A percentile compares a stretch with the other conserved stretches of the same genome.
Evolutionary conservation across 2,113 vertebrate genomes (phyloP).

Genomic region (Zosterops pallidus): DNA sequence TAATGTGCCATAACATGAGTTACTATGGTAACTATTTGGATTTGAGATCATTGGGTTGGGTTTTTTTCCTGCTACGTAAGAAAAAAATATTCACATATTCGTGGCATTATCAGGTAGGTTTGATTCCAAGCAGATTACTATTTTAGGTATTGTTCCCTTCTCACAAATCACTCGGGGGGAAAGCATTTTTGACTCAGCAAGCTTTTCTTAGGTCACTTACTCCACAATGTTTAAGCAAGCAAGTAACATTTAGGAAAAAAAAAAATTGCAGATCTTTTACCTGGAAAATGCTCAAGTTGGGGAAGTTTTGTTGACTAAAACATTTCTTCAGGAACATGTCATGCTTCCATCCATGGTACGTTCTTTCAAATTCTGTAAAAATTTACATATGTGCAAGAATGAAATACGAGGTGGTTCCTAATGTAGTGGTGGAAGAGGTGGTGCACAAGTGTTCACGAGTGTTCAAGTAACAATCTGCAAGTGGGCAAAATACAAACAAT

Average conservation of each 20-base stretch:
- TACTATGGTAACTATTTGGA: conserved; percentile 38
- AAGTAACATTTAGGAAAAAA: neutral
- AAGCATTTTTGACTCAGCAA: neutral
- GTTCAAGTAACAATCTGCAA: neutral
- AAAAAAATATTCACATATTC: neutral
- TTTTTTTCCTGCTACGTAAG: accelerated
- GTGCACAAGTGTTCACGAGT: neutral
- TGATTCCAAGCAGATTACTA: neutral
- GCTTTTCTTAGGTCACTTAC: neutral
- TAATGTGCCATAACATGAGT: conserved; percentile 2
- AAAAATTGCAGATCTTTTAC: neutral
- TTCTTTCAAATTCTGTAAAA: neutral
- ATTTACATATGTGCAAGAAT: neutral
- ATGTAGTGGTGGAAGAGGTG: neutral
- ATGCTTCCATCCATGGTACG: neutral
- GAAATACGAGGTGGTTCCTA: neutral
- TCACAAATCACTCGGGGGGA: neutral
- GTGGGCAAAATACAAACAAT: neutral
- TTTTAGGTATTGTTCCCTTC: neutral
- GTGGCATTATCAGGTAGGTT: neutral
- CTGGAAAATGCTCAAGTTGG: neutral
- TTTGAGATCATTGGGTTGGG: neutral
- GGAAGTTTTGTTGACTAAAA: neutral
- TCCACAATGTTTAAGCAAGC: neutral
- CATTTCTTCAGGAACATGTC: neutral